phyloP scores from a whole-genome alignment of 1,140 invertebrate genomes.

The Formica selysi region DNA sequence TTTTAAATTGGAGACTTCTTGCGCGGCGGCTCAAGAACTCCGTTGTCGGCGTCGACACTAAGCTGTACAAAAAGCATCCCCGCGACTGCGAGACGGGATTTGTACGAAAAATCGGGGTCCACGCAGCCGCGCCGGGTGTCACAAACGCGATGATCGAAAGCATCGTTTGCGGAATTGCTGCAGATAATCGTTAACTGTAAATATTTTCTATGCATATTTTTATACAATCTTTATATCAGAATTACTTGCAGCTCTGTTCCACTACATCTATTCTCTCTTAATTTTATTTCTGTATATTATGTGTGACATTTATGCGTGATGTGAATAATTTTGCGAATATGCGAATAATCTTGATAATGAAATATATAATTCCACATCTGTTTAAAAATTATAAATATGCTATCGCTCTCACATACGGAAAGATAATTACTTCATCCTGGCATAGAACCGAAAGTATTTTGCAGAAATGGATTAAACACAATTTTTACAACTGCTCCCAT shows the following conservation, averaged over 20 bases:
- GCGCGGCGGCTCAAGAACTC: slow-evolving; percentile 64
- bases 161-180: neutral
- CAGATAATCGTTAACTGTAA: neutral
- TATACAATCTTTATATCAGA: neutral
- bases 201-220: neutral
- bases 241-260: neutral
- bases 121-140: neutral
- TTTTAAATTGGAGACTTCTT: slow-evolving; percentile 85
- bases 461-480: neutral
- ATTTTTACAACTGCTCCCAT: neutral
- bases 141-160: neutral
- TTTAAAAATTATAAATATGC: neutral
- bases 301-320: neutral
- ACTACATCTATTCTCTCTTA: neutral
- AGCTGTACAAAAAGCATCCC: slow-evolving; percentile 35
- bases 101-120: slow-evolving; percentile 23
- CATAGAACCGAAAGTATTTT: too few species aligned
- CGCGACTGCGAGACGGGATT: slow-evolving; percentile 21
- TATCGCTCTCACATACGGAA: neutral
- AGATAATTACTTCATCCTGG: neutral
- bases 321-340: neutral
- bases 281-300: neutral
- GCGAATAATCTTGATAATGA: neutral
- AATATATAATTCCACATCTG: neutral
- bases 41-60: slow-evolving; percentile 43